Base-by-base conservation (phyloP, 1,140 invertebrate genomes). In the Metopolophium dirhodum region DNA sequence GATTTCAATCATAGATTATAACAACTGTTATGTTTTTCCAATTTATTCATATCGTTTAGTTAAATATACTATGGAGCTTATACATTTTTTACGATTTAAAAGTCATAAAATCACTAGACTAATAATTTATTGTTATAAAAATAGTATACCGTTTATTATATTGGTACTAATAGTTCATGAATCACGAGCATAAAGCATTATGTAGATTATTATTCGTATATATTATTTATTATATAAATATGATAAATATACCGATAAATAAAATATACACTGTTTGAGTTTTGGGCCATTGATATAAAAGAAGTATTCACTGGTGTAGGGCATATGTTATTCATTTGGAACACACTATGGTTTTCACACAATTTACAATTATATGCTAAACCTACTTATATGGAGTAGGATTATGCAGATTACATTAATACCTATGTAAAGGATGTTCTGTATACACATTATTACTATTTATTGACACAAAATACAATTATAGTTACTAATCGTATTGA, bases 391-490 rank as follows among this genome's bases (percentile, higher is more conserved):
- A 77, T n/a, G 11, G 61, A 77, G n/a, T 77, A 77, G 61, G 61
- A 77, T 77, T 77, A 77, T 77, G 61, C n/a, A n/a, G 61, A 77
- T 77, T 77, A 86, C 37, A 86, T 86, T 86, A 45, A 86, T 86
- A 86, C 37, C 37, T 45, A 86, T 86, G 23, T 30, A 41, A 41
- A 86, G 37, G 83, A 23, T 86, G 23, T 41, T 86, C 41, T 86
- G 41, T 86, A 86, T 86, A 45, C 41, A 86, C 37, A 45, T 86
- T 41, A 86, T 86, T 86, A 86, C 83, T 86, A 86, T 86, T 86
- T 45, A 45, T 41, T 45, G 37, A 86, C 30, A 37, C 30, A 51
- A 26, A 51, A 51, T 88, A 51, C 18, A 22, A 49, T 88, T 88
- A 51, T 51, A 87, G 26, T 47, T 47, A 30, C 41, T 45, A 45